A percentile compares a stretch with the other conserved stretches of the same genome.
Conservation (phyloP, 2,113 vertebrate species). For the Bujurquina vittata region DNA sequence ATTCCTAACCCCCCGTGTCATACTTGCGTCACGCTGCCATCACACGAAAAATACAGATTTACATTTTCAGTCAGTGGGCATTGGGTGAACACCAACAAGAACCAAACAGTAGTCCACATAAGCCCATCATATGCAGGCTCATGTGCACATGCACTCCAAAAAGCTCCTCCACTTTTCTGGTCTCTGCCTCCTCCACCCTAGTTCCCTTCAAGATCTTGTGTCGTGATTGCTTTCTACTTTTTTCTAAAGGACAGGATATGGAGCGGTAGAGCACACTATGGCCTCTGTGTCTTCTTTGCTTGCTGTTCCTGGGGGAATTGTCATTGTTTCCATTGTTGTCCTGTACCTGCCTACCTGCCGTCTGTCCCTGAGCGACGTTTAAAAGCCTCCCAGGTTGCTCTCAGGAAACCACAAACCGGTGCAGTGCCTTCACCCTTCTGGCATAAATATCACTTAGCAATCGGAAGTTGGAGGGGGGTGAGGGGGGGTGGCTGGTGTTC, state of each 20-base stretch:
- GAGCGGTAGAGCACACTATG: constrained; percentile 64
- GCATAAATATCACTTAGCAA: constrained; percentile 65
- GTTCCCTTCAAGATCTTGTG: constrained; percentile 65
- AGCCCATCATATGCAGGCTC: background rate
- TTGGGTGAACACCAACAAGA: constrained; percentile 11
- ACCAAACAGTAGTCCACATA: background rate
- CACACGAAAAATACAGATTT: constrained; percentile 47
- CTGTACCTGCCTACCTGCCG: constrained; percentile 71
- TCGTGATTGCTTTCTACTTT: constrained; percentile 69
- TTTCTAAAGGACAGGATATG: constrained; percentile 79
- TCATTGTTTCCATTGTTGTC: constrained; percentile 73
- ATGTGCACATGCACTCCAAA: constrained; percentile 21
- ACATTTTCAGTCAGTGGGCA: constrained; percentile 9
- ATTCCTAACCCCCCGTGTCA: constrained; percentile 65
- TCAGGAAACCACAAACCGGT: constrained; percentile 68
- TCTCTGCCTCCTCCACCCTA: constrained; percentile 49
- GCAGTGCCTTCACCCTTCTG: constrained; percentile 60
- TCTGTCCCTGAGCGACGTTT: constrained; percentile 70
- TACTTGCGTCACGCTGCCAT: constrained; percentile 50
- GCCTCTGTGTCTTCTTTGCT: constrained; percentile 69
- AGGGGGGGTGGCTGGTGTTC: constrained; percentile 10
- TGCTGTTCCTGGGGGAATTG: constrained; percentile 55
- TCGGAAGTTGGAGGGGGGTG: constrained; percentile 19
- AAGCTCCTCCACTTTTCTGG: constrained; percentile 19
- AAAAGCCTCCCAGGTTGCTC: constrained; percentile 70